Evolutionary conservation across 2,113 vertebrate genomes (phyloP), one percentile per base, ranked within the genome.

Genomic region (Etheostoma cragini): DNA sequence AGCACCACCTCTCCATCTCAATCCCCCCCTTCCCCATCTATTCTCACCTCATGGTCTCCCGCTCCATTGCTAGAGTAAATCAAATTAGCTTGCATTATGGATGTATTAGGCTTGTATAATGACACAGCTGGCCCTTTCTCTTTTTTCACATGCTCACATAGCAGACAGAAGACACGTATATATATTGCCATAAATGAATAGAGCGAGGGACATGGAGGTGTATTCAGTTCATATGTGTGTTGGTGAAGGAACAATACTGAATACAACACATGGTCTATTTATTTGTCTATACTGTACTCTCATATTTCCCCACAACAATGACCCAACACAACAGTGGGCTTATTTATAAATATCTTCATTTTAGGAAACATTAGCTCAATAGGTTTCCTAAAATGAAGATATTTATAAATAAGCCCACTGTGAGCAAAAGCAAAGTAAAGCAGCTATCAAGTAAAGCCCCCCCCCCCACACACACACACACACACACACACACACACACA

Each of bases 21-120:
- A 8, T 30, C 38, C 12, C 49, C 21, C 7, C 33, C 46, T 52
- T 30, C 63, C 15, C 30, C 38, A 21, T 68, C 42, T 22, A 3
- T 72, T 77, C 56, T 76, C 71, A 72, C 50, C 66, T 86, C 19
- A 15, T 56, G 66, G 54, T 76, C 61, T 4, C 69, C 47, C 68
- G 61, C 58, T 74, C 72, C 80, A 38, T 22, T 47, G 24, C 77
- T 22, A 50, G 53, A 76, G 38, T 57, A 77, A 80, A 86, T 79
- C 71, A 75, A 89, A 91, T 91, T 87, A 89, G 67, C 83, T 61
- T 57, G 81, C 35, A 85, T 86, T 70, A 80, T 62, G 76, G 61
- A 65, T 81, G 81, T 82, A 78, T 81, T 47, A 71, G 61, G 30
- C 38, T 57, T 56, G 72, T 71, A 66, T 72, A 85, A 87, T 83